These are phyloP conservation scores for Iselma pallidipennis DNA, from an alignment of 2,888 invertebrate species.

Conservation along the genomic window DNA sequence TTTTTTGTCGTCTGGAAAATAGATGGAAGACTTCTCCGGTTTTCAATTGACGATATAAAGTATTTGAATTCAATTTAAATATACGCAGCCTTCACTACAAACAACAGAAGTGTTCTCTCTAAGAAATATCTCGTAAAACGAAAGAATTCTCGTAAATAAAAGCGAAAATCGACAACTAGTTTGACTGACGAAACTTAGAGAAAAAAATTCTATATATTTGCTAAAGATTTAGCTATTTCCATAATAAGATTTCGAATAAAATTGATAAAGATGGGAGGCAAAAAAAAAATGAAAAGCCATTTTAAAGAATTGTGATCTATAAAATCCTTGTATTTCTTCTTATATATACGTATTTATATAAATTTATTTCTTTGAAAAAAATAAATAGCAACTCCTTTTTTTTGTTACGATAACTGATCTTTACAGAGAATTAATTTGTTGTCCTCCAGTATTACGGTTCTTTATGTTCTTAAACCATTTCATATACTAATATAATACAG, in stretches of 20 bases:
- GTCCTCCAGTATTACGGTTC: constrained; percentile 4
- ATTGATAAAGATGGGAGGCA: not conserved
- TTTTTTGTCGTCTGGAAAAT: too few species aligned
- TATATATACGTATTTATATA: constrained; percentile 9
- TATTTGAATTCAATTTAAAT: not conserved
- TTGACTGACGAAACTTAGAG: too few species aligned
- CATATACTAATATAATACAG: not conserved
- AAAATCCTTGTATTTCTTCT: not conserved
- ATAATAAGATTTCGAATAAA: not conserved
- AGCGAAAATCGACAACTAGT: too few species aligned
- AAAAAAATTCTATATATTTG: not conserved
- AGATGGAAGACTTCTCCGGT: too few species aligned
- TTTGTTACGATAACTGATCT: constrained; percentile 18
- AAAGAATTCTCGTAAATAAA: not conserved
- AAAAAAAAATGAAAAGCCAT: not conserved
- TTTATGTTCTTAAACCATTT: constrained; percentile 12
- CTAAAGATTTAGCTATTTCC: not conserved
- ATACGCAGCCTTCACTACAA: not conserved
- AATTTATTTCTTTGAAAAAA: constrained; percentile 4
- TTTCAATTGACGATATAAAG: too few species aligned
- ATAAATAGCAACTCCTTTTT: too few species aligned
- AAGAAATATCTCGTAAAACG: not conserved
- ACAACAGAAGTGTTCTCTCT: not conserved
- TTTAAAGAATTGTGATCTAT: not conserved
- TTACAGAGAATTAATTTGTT: constrained; percentile 21